Conservation (phyloP, 2,113 vertebrate genomes). For the Hymenochirus boettgeri region DNA sequence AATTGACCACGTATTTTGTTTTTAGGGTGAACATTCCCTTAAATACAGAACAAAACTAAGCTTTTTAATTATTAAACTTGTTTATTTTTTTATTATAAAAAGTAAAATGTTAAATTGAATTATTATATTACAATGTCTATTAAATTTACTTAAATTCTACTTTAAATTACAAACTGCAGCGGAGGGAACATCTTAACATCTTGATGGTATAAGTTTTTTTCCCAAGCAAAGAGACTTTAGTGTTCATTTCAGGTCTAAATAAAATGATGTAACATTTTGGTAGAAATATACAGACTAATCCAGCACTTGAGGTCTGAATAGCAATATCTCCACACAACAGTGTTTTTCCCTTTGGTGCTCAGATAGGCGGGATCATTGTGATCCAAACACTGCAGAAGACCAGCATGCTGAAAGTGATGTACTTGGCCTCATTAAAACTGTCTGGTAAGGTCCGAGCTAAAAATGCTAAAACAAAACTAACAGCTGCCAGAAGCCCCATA, state of each 20-base stretch:
- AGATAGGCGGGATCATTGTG: conserved; percentile 9
- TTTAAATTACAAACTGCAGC: no score
- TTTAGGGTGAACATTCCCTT: no score
- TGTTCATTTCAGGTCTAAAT: background rate
- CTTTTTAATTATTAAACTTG: no score
- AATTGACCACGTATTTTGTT: no score
- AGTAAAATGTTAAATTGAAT: no score
- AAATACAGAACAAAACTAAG: no score
- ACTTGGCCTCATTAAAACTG: conserved; percentile 19
- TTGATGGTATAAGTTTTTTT: no score
- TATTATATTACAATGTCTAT: no score
- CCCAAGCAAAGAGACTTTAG: background rate
- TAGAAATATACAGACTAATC: background rate
- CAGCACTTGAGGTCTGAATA: background rate
- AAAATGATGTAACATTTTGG: background rate
- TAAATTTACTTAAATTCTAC: no score
- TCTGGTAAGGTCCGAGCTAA: conserved; percentile 3
- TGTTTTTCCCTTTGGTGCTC: conserved; percentile 9
- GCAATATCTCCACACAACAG: conserved; percentile 11
- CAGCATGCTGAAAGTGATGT: conserved; percentile 12
- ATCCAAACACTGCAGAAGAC: conserved; percentile 1
- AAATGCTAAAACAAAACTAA: conserved; percentile 8
- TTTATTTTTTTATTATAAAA: no score
- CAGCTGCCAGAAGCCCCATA: conserved; percentile 15
- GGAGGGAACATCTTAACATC: no score